Conservation (phyloP, 2,113 vertebrate genomes). For the Mesoclemmys tuberculata region DNA sequence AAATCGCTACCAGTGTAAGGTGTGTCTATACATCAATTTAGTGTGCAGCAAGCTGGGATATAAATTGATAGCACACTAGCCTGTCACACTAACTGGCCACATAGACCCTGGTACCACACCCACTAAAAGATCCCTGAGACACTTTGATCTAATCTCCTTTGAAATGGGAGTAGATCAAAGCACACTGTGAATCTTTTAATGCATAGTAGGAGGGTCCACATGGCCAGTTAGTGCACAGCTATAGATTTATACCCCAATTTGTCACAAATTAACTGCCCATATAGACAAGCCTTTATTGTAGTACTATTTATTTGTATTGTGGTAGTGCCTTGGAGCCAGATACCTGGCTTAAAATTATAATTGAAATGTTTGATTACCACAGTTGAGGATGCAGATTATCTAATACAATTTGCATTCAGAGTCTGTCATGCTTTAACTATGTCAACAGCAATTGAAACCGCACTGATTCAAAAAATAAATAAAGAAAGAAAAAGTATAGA, state of each 20-base stretch:
- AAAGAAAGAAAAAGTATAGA: no score
- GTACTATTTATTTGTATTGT: background rate
- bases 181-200: background rate
- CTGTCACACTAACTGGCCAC: background rate
- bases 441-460: background rate
- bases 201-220: background rate
- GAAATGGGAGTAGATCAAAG: background rate
- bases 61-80: background rate
- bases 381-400: background rate
- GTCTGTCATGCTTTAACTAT: slow-evolving; percentile 9
- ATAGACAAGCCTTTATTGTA: background rate
- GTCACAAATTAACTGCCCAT: background rate
- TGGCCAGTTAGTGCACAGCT: background rate
- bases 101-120: background rate
- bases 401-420: background rate
- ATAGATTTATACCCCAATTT: background rate
- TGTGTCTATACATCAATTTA: no score
- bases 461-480: no score
- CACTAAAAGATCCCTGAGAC: background rate
- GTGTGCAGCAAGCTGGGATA: background rate
- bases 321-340: background rate
- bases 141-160: background rate
- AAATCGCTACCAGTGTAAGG: background rate
- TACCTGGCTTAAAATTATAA: background rate
- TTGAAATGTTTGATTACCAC: background rate